phyloP scores from a whole-genome alignment of 2,113 vertebrate species.

The Benitochromis conjunctus region DNA sequence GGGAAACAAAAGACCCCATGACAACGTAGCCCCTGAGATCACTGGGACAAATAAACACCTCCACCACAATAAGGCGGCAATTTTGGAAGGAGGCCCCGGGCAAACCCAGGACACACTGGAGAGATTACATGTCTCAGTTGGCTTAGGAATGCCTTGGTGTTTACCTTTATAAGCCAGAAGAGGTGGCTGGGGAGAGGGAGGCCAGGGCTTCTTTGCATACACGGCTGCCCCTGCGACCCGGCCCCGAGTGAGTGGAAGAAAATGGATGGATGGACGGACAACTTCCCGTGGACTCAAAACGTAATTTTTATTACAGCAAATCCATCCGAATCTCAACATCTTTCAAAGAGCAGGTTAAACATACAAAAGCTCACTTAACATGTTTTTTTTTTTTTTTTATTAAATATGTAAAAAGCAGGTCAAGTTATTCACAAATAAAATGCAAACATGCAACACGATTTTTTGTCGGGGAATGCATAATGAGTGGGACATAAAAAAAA shows the following conservation, averaged over 20 bases:
- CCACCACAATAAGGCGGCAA: too few species aligned
- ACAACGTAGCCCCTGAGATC: too few species aligned
- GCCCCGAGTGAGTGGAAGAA: not conserved
- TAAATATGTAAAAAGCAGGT: constrained; percentile 99
- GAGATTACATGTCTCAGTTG: too few species aligned
- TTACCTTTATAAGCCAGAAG: too few species aligned
- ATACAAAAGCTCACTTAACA: constrained; percentile 82
- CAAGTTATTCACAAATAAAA: constrained; percentile 98
- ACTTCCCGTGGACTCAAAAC: constrained; percentile 50
- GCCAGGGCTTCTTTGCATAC: not conserved
- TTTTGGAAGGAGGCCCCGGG: too few species aligned
- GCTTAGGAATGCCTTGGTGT: too few species aligned
- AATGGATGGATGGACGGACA: not conserved
- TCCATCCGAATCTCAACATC: constrained; percentile 66
- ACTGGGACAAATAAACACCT: too few species aligned
- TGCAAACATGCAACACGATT: constrained; percentile 95
- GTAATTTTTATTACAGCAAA: constrained; percentile 74
- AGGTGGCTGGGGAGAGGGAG: too few species aligned
- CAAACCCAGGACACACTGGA: too few species aligned
- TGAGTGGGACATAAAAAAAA: constrained; percentile 81
- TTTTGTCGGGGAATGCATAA: constrained; percentile 89
- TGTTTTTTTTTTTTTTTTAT: constrained; percentile 80
- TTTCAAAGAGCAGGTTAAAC: constrained; percentile 73
- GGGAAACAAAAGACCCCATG: too few species aligned
- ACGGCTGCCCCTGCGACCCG: not conserved